A percentile compares a stretch with the other conserved stretches of the same genome.
phyloP scores from a whole-genome alignment of 2,888 invertebrate genomes.

The Ophion ellenae region DNA sequence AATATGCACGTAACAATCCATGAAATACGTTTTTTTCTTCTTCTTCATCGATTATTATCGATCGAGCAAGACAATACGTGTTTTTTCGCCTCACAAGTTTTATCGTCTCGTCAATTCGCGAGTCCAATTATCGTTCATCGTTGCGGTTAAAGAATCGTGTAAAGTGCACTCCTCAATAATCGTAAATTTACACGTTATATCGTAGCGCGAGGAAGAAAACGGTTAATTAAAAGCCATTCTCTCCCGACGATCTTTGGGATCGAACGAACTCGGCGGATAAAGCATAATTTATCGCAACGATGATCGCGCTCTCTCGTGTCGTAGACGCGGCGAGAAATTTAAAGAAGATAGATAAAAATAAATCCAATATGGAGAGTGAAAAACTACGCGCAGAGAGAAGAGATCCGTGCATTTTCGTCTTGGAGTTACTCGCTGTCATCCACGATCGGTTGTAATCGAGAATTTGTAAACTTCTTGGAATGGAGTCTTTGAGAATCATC shows the following conservation, averaged over 20 bases:
- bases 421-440: slow-evolving; percentile 7
- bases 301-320: slow-evolving; percentile 21
- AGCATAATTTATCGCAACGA: slow-evolving; percentile 49
- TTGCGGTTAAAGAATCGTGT: slow-evolving; percentile 34
- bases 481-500: slow-evolving; percentile 40
- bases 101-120: slow-evolving; percentile 40
- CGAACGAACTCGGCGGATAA: slow-evolving; percentile 33
- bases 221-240: slow-evolving; percentile 55
- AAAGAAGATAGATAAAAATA: slow-evolving; percentile 1
- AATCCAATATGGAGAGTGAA: not conserved
- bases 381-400: not conserved
- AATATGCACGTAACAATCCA: too few species aligned
- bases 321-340: slow-evolving; percentile 3
- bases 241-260: slow-evolving; percentile 24
- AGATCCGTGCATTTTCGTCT: slow-evolving; percentile 22
- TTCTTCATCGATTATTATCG: not conserved
- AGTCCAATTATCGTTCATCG: slow-evolving; percentile 42
- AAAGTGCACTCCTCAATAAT: slow-evolving; percentile 51
- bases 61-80: not conserved
- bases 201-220: slow-evolving; percentile 18
- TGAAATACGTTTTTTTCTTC: not conserved
- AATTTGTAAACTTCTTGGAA: slow-evolving; percentile 56
- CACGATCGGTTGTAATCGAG: slow-evolving; percentile 37
- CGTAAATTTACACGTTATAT: slow-evolving; percentile 46
- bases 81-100: slow-evolving; percentile 19